Evolutionary conservation across 2,113 vertebrate genomes (phyloP).

Genomic region (Malurus melanocephalus): DNA sequence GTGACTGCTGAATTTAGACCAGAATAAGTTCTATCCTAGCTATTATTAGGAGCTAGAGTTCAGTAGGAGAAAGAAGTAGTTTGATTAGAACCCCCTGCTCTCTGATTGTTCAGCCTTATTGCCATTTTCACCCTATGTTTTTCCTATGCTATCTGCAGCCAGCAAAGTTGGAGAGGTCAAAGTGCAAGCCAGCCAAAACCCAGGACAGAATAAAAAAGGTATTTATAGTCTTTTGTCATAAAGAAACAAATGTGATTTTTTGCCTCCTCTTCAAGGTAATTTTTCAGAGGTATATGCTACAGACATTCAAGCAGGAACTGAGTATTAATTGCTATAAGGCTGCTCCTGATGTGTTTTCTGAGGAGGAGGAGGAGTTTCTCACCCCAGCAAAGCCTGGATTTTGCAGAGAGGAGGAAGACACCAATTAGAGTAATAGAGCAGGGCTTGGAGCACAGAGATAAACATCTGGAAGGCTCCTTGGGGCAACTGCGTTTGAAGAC

Average conservation of each 20-base stretch:
- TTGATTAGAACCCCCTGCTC: background rate
- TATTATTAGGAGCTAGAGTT: background rate
- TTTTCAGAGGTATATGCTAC: background rate
- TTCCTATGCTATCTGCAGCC: background rate
- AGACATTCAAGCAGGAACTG: background rate
- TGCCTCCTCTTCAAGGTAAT: background rate
- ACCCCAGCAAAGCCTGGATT: background rate
- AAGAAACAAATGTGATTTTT: background rate
- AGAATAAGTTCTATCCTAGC: background rate
- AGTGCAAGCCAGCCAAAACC: background rate
- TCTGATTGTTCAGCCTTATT: background rate
- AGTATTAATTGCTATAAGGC: background rate
- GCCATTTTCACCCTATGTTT: background rate
- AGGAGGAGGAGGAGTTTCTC: background rate
- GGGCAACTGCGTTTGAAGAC: slow-evolving; percentile 20
- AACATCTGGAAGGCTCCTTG: slow-evolving; percentile 41
- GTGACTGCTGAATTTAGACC: background rate
- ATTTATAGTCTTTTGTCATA: background rate
- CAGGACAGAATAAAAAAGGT: background rate
- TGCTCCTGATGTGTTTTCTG: background rate
- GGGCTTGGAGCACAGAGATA: slow-evolving; percentile 15
- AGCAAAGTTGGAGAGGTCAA: background rate
- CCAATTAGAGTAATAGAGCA: slow-evolving; percentile 24
- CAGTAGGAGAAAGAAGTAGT: background rate
- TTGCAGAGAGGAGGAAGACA: slow-evolving; percentile 19